phyloP scores from a whole-genome alignment of 2,797 vertebrate genomes.

The Aldrovandia affinis region DNA sequence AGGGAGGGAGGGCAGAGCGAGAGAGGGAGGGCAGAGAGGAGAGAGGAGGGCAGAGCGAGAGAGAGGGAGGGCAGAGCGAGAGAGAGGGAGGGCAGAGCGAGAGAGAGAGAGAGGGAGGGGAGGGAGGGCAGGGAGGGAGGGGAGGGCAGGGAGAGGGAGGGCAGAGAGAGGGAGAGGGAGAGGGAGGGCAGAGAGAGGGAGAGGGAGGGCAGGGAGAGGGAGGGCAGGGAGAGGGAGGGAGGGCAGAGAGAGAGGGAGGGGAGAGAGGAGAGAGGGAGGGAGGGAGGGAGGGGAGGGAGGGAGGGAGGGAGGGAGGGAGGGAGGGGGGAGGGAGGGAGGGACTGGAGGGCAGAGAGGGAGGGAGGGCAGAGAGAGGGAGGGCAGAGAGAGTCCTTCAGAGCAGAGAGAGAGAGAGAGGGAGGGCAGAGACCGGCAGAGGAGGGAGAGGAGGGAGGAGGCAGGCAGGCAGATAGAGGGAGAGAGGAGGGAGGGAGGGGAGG shows the following conservation, averaged over 20 bases:
- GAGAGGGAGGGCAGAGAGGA: not conserved
- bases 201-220: conserved; percentile 26
- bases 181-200: conserved; percentile 10
- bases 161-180: conserved; percentile 14
- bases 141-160: too few species aligned
- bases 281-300: not conserved
- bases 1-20: not conserved
- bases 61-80: not conserved
- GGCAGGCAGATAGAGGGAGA: not conserved
- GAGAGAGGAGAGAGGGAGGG: not conserved
- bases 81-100: too few species aligned
- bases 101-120: too few species aligned
- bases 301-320: not conserved
- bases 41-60: not conserved
- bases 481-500: not conserved
- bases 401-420: too few species aligned
- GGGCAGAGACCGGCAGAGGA: conserved; percentile 13
- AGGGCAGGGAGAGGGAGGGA: not conserved
- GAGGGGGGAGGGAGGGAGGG: not conserved
- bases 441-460: conserved; percentile 7
- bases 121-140: too few species aligned
- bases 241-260: not conserved
- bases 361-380: too few species aligned
- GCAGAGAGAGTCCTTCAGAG: too few species aligned
- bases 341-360: too few species aligned